phyloP scores from a whole-genome alignment of 2,888 invertebrate species.

The Eupithecia subumbrata region DNA sequence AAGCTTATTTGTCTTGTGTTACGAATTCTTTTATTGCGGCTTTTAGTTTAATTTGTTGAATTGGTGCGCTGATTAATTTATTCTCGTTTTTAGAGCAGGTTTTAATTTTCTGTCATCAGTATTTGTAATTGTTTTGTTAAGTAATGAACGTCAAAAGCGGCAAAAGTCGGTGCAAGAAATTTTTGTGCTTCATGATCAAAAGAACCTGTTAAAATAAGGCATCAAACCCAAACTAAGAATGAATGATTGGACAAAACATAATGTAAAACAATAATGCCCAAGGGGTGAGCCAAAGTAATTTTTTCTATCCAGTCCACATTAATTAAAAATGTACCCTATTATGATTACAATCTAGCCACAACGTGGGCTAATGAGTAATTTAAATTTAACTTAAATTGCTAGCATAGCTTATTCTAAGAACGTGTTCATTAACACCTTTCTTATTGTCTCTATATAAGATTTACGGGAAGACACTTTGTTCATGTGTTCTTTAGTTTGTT shows the following conservation, averaged over 20 bases:
- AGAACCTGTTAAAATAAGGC: not conserved
- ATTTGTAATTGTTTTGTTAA: not conserved
- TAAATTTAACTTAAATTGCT: too few species aligned
- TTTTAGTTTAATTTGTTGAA: constrained; percentile 37
- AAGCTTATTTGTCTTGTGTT: constrained; percentile 41
- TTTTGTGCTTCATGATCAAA: not conserved
- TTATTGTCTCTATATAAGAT: too few species aligned
- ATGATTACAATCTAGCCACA: too few species aligned
- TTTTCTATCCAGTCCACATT: too few species aligned
- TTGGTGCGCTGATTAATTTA: constrained; percentile 24
- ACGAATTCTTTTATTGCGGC: constrained; percentile 35
- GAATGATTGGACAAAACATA: not conserved
- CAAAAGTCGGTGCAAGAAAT: not conserved
- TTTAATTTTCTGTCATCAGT: not conserved
- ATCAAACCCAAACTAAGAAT: not conserved
- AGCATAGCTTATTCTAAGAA: too few species aligned
- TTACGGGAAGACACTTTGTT: too few species aligned
- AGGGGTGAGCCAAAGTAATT: too few species aligned
- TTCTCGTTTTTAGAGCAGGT: not conserved
- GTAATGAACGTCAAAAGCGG: not conserved
- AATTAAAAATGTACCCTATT: too few species aligned
- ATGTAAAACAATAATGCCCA: not conserved
- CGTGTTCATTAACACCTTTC: too few species aligned
- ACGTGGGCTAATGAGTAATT: too few species aligned
- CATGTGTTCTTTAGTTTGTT: too few species aligned